Conservation (phyloP, 2,113 vertebrate species). For the Jaculus jaculus region DNA sequence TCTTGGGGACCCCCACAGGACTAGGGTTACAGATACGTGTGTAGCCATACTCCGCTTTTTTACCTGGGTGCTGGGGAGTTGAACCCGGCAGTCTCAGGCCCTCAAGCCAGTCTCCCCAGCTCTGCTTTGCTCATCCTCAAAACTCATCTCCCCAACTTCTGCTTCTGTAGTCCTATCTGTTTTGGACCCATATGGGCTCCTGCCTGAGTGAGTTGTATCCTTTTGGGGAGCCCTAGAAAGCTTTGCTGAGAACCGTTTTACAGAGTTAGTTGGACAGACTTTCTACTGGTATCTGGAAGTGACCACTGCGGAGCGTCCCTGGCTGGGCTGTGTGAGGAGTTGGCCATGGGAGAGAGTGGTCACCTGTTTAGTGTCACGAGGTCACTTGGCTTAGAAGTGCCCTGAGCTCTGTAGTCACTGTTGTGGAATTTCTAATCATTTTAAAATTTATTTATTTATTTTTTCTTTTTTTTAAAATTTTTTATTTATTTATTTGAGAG, state of each 20-base stretch:
- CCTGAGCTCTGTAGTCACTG: neutral
- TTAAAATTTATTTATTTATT: too few species aligned
- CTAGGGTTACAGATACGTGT: too few species aligned
- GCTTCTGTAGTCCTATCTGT: neutral
- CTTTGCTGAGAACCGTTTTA: neutral
- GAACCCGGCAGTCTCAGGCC: too few species aligned
- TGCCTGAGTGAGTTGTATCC: neutral
- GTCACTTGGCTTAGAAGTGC: neutral
- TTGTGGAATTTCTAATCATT: neutral
- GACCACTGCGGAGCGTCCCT: neutral
- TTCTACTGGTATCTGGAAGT: neutral
- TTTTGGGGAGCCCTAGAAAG: neutral
- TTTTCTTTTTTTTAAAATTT: too few species aligned
- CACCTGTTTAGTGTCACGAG: too few species aligned
- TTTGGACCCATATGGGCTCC: neutral
- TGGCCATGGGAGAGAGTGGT: neutral
- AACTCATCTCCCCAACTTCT: neutral
- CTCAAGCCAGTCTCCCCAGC: too few species aligned
- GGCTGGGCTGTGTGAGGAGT: too few species aligned
- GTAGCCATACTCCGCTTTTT: too few species aligned
- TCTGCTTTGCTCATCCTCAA: neutral
- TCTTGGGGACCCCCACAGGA: too few species aligned
- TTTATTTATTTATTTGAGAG: too few species aligned
- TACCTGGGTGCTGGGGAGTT: too few species aligned
- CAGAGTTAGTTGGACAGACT: neutral